Evolutionary conservation across 2,888 invertebrate species (phyloP), one percentile per base, ranked within the genome.

Genomic region (Ischnus inquisitorius): DNA sequence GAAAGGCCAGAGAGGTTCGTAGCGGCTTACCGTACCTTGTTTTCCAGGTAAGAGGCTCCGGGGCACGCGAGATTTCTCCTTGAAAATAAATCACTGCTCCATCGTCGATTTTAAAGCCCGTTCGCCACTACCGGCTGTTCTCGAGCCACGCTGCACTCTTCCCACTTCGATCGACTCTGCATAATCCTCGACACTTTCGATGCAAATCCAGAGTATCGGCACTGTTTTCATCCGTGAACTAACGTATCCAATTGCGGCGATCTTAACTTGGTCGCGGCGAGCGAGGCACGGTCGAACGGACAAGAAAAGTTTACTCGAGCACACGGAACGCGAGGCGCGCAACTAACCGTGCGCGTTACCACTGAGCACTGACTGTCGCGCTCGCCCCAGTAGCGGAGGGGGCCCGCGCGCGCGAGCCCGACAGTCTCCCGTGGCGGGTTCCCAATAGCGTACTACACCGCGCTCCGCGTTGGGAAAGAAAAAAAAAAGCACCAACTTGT

Each of bases 341-440:
- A 74, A 81, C 81, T 51, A 83, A 88, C 86, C 84, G 86, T 85
- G 87, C 88, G 87, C 87, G 87, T 88, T 86, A 86, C 87, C 84
- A 87, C 85, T 84, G 85, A 86, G 74, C 82, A 82, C 82, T 65
- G 85, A 79, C 77, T 85, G 85, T 60, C 68, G 79, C 67, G 79
- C 39, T 57, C 86, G 81, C 86, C 83, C 80, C 54, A 60, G 81
- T 72, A 22, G 54, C 79, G 62, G 51, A 22, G 79, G 54, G 62
- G 62, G 54, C 46, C 69, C 43, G 39, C 46, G 76, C 69, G 69
- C 71, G 76, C 67, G 78, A 67, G 10, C 69, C 65, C 79, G 83
- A 57, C 77, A 65, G 76, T 74, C 64, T 76, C 65, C 43, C 79
- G 75, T 46, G 28, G 48, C 65, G 68, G 81, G 64, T 72, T 57